Evolutionary conservation across 2,113 vertebrate species (phyloP), one percentile per base, ranked within the genome.

Genomic region (Labeo catla): DNA sequence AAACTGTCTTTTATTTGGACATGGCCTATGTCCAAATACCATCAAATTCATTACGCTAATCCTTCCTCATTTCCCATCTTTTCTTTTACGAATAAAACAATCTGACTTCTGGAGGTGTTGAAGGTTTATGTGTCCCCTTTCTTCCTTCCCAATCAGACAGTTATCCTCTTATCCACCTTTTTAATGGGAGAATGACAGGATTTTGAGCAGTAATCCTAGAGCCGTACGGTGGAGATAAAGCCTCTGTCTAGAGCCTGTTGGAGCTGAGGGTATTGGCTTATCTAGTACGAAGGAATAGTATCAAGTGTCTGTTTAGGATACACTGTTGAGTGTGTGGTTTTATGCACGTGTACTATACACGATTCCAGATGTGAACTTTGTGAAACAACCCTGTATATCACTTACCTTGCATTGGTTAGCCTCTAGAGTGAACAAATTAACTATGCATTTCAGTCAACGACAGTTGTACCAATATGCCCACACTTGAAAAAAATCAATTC

Each of bases 141-240:
- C 45, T 77, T 54, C 70, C 61, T 36, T 54, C n/a, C 36, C 81
- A 59, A 34, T 76, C 52, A 47, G 70, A 59, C 34, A 50, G 74
- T 85, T 80, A 84, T 88, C 87, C 85, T 86, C 87, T 90, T 86
- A 90, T 88, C 86, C 79, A 86, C 54, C 47, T 72, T 88, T 87
- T 90, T 89, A 87, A 89, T 89, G 79, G 84, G 68, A 86, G 73
- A 73, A 63, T 82, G 88, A 78, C 57, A 74, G 84, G 86, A 90
- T 90, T 90, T 88, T 45, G 68, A 39, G 45, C 57, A 19, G 65
- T 90, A 90, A 89, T 89, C 86, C 52, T 8, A 81, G 12, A 59
- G 86, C 86, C 49, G 81, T 76, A n/a, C 2, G 87, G 45, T 81
- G 50, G 52, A 63, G 86, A 90, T 87, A 90, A 90, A 86, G 36